Evolutionary conservation across 64 coral and sea anemone species (phyloP), one percentile per base, ranked within the genome.

Genomic region (Actinia tenebrosa): DNA sequence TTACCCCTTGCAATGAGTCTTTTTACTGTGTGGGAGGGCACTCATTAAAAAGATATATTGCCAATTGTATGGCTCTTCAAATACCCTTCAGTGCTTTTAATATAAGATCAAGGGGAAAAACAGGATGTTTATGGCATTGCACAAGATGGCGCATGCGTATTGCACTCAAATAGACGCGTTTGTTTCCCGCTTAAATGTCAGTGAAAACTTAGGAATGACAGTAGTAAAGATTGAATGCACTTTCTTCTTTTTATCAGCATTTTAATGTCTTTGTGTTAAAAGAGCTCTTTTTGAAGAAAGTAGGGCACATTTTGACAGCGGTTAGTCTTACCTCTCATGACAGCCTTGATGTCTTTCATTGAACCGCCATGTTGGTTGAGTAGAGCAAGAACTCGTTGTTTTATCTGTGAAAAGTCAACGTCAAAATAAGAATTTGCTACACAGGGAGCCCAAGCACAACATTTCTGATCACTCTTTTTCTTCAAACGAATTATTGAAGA

Each of bases 301-400:
- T 75, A 23, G 19, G 20, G 4, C 22, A 66, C 8, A 22, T 53
- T 9, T 22, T 53, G 79, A 53, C 45, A 16, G 44, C 19, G 17
- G 50, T n/a, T 55, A 60, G 16, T 20, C 87, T 84, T 23, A 98
- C 97, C 97, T 99, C 97, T 84, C 90, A 99, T 95, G 26, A 99
- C 89, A 53, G 93, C 86, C 85, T 87, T 94, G 56, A 99, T 99
- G 56, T 99, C 97, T 54, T 99, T 99, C 90, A 99, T 92, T 46
- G 90, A 95, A 16, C 97, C 97, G n/a, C 97, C 97, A 77, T 99
- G 97, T 93, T 99, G 97, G 83, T 99, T 99, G 19, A 99, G 60
- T 52, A 99, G 82, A 47, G 97, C 91, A 22, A 95, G 91, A 15
- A 99, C 97, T 2, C 91, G 88, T 43, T 92, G 90, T 88, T 95